phyloP scores from a whole-genome alignment of 2,113 vertebrate species.

The Ondatra zibethicus region DNA sequence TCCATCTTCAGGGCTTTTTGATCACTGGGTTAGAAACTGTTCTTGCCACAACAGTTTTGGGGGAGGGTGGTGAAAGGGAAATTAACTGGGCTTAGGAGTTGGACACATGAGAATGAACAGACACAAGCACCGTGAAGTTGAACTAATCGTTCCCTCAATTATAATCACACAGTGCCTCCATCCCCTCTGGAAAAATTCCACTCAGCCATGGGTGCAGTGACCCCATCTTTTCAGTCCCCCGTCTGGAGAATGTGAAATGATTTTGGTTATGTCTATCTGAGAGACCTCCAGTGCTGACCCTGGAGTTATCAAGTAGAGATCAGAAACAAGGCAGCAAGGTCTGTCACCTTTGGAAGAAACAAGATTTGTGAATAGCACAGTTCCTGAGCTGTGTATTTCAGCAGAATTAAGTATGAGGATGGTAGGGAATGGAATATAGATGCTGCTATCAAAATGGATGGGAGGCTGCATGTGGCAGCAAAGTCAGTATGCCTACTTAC shows the following conservation, averaged over 20 bases:
- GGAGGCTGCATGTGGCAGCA: fast-evolving
- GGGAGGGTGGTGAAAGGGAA: not conserved
- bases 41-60: not conserved
- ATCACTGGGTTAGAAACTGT: slow-evolving; percentile 61
- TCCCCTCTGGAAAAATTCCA: not conserved
- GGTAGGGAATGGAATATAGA: not conserved
- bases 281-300: not conserved
- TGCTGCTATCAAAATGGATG: not conserved
- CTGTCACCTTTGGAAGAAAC: slow-evolving; percentile 52
- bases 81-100: not conserved
- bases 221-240: not conserved
- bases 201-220: not conserved
- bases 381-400: slow-evolving; percentile 11
- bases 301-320: slow-evolving; percentile 18
- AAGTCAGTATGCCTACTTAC: not conserved
- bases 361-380: slow-evolving; percentile 15
- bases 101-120: slow-evolving; percentile 51
- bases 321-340: not conserved
- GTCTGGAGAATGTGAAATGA: slow-evolving; percentile 34
- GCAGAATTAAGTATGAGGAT: slow-evolving; percentile 26
- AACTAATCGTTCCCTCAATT: slow-evolving; percentile 1
- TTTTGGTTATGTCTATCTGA: slow-evolving; percentile 2
- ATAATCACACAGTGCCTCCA: not conserved
- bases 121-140: not conserved
- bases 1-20: slow-evolving; percentile 54